Conservation (phyloP, 2,888 invertebrate species). For the Erebia ligea region DNA sequence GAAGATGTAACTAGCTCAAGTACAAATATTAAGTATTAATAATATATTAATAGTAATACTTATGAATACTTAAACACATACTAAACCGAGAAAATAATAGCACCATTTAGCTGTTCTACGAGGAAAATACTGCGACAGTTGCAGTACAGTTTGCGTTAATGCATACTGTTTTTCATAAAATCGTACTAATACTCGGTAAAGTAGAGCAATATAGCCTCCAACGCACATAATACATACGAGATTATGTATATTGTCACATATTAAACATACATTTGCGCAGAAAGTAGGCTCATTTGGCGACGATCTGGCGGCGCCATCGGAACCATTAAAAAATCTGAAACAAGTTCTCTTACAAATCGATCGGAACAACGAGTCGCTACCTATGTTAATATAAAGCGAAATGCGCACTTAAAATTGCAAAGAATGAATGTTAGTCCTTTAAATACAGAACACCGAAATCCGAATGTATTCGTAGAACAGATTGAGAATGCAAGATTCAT, state of each 20-base stretch:
- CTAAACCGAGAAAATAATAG: neutral
- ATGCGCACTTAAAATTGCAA: neutral
- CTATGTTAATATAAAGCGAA: neutral
- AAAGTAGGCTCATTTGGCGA: conserved; percentile 20
- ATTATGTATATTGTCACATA: neutral
- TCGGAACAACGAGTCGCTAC: neutral
- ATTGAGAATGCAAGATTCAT: neutral
- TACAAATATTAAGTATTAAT: too few species aligned
- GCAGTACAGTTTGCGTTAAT: neutral
- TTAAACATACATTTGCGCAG: neutral
- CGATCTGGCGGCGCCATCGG: conserved; percentile 6
- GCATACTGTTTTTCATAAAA: conserved; percentile 9
- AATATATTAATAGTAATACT: too few species aligned
- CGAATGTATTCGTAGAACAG: neutral
- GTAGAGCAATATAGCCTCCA: conserved; percentile 12
- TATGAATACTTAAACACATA: neutral
- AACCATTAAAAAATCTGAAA: conserved; percentile 17
- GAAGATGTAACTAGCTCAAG: too few species aligned
- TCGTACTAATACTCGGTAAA: conserved; percentile 6
- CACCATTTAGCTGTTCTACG: neutral
- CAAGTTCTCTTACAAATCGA: conserved; percentile 19
- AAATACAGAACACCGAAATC: neutral
- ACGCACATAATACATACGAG: neutral
- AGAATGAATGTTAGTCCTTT: neutral
- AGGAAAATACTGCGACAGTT: conserved; percentile 1